These are phyloP conservation scores for Gymnocypris eckloni DNA, from an alignment of 2,797 vertebrate species.

Conservation along the genomic window DNA sequence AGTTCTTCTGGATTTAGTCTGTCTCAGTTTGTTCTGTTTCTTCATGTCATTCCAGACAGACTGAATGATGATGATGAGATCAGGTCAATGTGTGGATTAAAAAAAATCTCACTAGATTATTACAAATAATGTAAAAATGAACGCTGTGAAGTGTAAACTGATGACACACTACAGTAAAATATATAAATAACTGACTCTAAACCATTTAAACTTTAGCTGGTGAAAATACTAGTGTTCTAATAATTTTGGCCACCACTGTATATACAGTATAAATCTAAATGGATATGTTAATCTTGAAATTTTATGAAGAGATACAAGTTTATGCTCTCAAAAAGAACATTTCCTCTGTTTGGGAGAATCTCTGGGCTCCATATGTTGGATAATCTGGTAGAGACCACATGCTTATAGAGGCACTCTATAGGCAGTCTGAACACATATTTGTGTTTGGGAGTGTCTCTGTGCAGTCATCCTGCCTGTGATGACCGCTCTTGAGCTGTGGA, in stretches of 20 bases:
- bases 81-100: too few species aligned
- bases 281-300: background rate
- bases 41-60: too few species aligned
- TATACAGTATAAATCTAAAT: background rate
- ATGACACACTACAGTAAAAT: too few species aligned
- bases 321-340: conserved; percentile 34
- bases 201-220: too few species aligned
- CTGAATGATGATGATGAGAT: too few species aligned
- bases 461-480: conserved; percentile 45
- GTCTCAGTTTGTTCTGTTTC: too few species aligned
- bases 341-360: conserved; percentile 24
- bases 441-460: conserved; percentile 43
- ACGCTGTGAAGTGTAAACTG: too few species aligned
- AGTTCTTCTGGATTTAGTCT: background rate
- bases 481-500: conserved; percentile 61
- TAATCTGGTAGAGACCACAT: conserved; percentile 29
- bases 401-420: conserved; percentile 16
- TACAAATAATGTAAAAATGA: too few species aligned
- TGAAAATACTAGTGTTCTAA: background rate
- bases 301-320: conserved; percentile 26
- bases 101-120: too few species aligned
- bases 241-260: too few species aligned
- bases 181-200: too few species aligned
- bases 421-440: conserved; percentile 21
- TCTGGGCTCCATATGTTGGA: conserved; percentile 23